Percentiles rank a stretch among this genome's conserved stretches.
These are phyloP conservation scores for Tachysurus fulvidraco DNA, from an alignment of 2,113 vertebrate genomes.

Conservation along the genomic window DNA sequence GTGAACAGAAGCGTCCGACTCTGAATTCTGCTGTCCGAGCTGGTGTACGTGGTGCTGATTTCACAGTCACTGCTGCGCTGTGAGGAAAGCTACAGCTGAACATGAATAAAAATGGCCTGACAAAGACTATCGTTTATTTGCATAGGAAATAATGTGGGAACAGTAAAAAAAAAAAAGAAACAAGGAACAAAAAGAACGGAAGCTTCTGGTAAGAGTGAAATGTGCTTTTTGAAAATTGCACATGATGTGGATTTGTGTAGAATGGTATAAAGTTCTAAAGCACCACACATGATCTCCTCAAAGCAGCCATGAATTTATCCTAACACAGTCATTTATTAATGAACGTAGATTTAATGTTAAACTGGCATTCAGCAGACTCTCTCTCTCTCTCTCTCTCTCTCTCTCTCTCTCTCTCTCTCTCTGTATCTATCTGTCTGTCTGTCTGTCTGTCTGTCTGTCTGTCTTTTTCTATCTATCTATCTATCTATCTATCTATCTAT, in stretches of 20 bases:
- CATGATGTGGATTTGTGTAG: neutral
- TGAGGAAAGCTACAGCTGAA: neutral
- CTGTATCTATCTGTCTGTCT: neutral
- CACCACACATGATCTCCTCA: neutral
- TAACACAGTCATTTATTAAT: neutral
- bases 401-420: neutral
- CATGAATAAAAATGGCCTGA: constrained; percentile 3
- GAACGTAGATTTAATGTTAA: neutral
- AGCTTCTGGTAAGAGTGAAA: neutral
- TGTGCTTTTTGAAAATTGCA: neutral
- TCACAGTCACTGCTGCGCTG: neutral
- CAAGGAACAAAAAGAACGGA: neutral
- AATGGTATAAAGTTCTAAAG: neutral
- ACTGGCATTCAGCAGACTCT: neutral
- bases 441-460: no score
- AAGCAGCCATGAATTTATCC: neutral
- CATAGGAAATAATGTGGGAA: neutral
- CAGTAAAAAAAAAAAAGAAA: neutral
- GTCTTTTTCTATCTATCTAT: no score
- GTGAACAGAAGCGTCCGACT: neutral
- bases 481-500: no score
- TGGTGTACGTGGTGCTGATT: neutral
- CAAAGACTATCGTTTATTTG: constrained; percentile 2
- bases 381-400: no score
- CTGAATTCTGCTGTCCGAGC: neutral